Percentiles rank a stretch among this genome's conserved stretches.
phyloP scores from a whole-genome alignment of 2,797 vertebrate genomes.

The Poecilia gillii region DNA sequence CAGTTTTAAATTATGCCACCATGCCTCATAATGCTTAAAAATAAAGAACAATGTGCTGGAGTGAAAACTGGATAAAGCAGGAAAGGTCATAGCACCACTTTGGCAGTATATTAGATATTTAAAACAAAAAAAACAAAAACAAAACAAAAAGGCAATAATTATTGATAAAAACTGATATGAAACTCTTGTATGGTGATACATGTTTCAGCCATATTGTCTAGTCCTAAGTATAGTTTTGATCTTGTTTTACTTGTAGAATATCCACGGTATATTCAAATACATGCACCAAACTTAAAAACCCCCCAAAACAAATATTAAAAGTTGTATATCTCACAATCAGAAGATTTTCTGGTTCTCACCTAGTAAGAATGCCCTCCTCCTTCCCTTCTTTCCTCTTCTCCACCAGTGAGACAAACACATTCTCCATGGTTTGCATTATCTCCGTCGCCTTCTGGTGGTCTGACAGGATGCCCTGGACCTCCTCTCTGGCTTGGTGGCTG shows the following conservation, averaged over 20 bases:
- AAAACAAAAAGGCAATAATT: too few species aligned
- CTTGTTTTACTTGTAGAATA: not conserved
- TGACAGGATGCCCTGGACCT: conserved; percentile 71
- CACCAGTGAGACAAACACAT: conserved; percentile 77
- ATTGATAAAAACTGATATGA: too few species aligned
- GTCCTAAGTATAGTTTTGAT: not conserved
- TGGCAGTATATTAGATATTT: too few species aligned
- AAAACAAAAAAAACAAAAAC: too few species aligned
- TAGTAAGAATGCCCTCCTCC: conserved; percentile 63
- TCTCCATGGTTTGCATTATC: conserved; percentile 78
- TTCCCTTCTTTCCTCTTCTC: conserved; percentile 78
- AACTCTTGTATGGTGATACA: too few species aligned
- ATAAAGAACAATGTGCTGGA: too few species aligned
- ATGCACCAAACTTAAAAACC: not conserved
- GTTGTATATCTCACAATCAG: not conserved
- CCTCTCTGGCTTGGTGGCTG: conserved; percentile 75
- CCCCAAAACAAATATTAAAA: not conserved
- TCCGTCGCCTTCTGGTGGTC: conserved; percentile 74
- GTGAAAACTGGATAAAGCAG: too few species aligned
- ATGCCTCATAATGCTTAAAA: too few species aligned
- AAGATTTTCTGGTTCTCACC: conserved; percentile 58
- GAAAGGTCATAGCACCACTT: too few species aligned
- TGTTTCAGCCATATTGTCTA: too few species aligned
- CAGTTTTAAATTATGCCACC: too few species aligned
- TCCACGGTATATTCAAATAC: not conserved